Base-by-base conservation (phyloP, 1,140 invertebrate genomes). In the Sminthurides bifidus region DNA sequence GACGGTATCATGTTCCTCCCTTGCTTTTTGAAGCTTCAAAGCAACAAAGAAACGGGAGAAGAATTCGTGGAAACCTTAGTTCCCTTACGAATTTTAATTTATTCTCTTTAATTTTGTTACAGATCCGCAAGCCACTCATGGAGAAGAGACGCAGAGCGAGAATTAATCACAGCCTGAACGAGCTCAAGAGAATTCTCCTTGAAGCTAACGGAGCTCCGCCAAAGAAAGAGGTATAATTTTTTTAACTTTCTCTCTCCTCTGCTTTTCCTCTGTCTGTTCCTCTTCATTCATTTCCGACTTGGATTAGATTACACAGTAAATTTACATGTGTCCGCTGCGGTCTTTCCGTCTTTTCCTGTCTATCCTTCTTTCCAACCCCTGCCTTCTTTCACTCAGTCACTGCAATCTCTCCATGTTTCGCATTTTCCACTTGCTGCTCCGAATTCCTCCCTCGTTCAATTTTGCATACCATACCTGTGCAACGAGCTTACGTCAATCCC, bases 121-220 rank as follows among this genome's bases (percentile, higher is more conserved):
- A 81, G 78, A 78, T 79, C 31, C 75, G 80, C 35, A 83, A 83
- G 67, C 81, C 81, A 3, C 66, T 83, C 59, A 81, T 83, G 78
- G 81, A 83, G 67, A 83, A 82, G 67, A 74, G 76, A 60, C 65
- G 81, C 33, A 67, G 81, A 27, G 81, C 79, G 0, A 68, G 81
- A 60, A 84, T 84, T 37, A 84, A 84, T 68, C 73, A 77, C 35
- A 79, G 78, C 57, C 68, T 84, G 15, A 74, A 78, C 37, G 73
- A 79, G 57, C 68, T 84, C 17, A 82, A 82, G 66, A 69, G 70
- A 48, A 74, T 81, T 23, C 69, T 81, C 12, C 60, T 79, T n/a
- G 74, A 79, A 58, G 74, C 75, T 1, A 74, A 74, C 56, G 58
- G 53, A 45, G 59, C 58, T 54, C 46, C 58, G 44, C 33, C 35